phyloP scores from a whole-genome alignment of 1,140 invertebrate genomes.

The Lucilia cuprina region DNA sequence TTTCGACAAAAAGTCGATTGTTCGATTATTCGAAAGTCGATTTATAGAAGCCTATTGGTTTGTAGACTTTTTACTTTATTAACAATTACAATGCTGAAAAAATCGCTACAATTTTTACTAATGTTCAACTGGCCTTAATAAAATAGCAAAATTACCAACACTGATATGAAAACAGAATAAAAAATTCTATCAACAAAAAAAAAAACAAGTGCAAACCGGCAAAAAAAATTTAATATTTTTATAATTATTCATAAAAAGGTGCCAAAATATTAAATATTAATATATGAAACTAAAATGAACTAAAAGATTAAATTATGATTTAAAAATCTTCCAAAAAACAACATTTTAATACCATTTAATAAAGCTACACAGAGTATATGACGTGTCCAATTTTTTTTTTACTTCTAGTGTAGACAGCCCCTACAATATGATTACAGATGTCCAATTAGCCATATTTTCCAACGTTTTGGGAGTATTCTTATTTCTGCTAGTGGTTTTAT shows the following conservation, averaged over 20 bases:
- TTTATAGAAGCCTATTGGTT: no score
- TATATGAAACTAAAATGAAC: neutral
- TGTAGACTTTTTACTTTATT: no score
- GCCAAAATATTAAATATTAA: neutral
- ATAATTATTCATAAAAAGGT: neutral
- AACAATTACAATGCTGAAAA: no score
- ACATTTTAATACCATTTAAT: neutral
- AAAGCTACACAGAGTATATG: neutral
- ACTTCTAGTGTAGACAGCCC: neutral
- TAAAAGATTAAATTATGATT: neutral
- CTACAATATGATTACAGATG: constrained; percentile 90
- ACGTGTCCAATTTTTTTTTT: constrained; percentile 24
- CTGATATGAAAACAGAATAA: no score
- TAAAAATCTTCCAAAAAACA: neutral
- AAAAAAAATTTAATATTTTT: neutral
- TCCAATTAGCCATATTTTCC: constrained; percentile 94
- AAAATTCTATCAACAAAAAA: neutral
- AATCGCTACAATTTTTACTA: no score
- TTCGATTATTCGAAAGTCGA: no score
- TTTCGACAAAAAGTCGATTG: no score
- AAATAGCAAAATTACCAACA: no score
- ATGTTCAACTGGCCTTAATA: no score
- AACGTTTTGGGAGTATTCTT: constrained; percentile 93
- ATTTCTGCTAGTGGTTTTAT: constrained; percentile 93
- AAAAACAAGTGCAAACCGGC: neutral